Conservation (phyloP, 1,140 invertebrate species). For the Antheraea mylitta region DNA sequence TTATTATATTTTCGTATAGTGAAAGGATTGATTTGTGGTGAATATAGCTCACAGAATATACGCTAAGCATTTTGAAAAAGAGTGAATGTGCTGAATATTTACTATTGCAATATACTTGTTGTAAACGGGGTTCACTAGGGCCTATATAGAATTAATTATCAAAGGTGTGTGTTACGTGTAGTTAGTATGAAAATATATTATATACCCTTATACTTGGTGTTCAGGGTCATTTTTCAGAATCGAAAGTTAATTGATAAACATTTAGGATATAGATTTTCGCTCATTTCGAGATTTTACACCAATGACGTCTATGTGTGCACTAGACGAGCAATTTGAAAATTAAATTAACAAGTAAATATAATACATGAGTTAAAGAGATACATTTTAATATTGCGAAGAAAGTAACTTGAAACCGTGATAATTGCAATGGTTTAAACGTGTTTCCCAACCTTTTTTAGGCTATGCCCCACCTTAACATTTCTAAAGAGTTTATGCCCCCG, state of each 20-base stretch:
- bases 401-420: too few relatives aligned
- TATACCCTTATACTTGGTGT: conserved; percentile 1
- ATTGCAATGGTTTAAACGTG: too few relatives aligned
- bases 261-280: not conserved
- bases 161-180: not conserved
- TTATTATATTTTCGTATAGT: not conserved
- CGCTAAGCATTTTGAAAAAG: not conserved
- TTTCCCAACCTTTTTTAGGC: too few relatives aligned
- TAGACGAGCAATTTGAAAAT: not conserved
- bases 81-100: not conserved
- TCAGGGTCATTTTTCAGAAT: not conserved
- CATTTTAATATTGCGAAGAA: too few relatives aligned
- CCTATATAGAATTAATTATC: not conserved
- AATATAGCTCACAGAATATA: not conserved
- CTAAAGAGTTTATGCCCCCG: too few relatives aligned
- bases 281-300: not conserved
- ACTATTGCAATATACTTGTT: not conserved
- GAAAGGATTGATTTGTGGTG: not conserved
- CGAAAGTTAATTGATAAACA: not conserved
- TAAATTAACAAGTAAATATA: too few relatives aligned
- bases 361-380: too few relatives aligned
- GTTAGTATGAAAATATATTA: not conserved
- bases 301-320: not conserved
- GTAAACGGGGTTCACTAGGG: not conserved
- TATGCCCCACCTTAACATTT: too few relatives aligned